Conservation (phyloP, 2,113 vertebrate genomes). For the Ammodytes dubius region DNA sequence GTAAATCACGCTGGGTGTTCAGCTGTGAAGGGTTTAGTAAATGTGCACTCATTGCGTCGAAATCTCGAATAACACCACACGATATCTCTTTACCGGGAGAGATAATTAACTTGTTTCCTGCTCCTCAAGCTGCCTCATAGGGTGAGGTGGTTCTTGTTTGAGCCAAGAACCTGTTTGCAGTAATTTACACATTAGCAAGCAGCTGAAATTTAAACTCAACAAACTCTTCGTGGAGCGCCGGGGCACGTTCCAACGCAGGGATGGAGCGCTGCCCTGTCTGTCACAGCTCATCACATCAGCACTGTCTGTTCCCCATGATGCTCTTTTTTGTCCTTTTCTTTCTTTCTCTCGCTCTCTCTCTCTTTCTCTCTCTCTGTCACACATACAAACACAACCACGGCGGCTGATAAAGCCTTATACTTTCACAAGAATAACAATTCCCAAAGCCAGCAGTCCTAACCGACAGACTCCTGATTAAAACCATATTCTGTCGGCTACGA, state of each 20-base stretch:
- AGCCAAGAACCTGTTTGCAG: slow-evolving; percentile 41
- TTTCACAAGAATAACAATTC: slow-evolving; percentile 29
- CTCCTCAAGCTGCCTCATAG: not conserved
- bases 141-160: not conserved
- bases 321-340: slow-evolving; percentile 4
- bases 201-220: slow-evolving; percentile 31
- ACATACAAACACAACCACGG: not conserved
- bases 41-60: not conserved
- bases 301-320: slow-evolving; percentile 37
- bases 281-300: slow-evolving; percentile 73
- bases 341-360: slow-evolving; percentile 5
- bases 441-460: slow-evolving; percentile 26
- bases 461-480: slow-evolving; percentile 38
- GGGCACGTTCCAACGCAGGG: slow-evolving; percentile 66
- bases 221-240: slow-evolving; percentile 30
- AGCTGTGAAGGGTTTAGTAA: slow-evolving; percentile 4
- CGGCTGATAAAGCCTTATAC: slow-evolving; percentile 28
- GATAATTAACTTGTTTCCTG: slow-evolving; percentile 28
- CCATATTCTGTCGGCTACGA: slow-evolving; percentile 14
- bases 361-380: not conserved
- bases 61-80: not conserved
- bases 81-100: slow-evolving; percentile 24
- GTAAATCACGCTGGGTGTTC: not conserved
- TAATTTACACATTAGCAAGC: slow-evolving; percentile 57
- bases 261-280: slow-evolving; percentile 57